A percentile compares a stretch with the other conserved stretches of the same genome.
Evolutionary conservation across 2,113 vertebrate genomes (phyloP).

Genomic region (Chinchilla lanigera): DNA sequence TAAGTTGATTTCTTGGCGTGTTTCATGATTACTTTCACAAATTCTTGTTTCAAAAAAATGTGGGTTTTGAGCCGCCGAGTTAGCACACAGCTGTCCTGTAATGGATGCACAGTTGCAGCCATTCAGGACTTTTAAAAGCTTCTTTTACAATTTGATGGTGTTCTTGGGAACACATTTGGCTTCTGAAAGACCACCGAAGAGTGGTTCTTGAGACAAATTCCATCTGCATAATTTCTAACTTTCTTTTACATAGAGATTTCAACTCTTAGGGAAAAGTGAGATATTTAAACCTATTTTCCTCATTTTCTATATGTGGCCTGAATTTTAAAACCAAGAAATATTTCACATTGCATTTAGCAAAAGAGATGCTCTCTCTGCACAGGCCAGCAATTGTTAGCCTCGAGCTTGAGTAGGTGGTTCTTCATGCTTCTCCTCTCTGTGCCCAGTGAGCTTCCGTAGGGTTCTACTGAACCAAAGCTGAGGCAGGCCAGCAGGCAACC

Average conservation of each 20-base stretch:
- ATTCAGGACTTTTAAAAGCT: background rate
- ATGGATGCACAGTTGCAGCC: background rate
- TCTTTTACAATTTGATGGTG: background rate
- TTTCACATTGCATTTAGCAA: background rate
- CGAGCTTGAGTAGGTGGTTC: background rate
- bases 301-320: background rate
- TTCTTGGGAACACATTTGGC: constrained; percentile 4
- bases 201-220: background rate
- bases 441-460: background rate
- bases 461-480: accelerated
- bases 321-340: constrained; percentile 22
- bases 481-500: too few relatives aligned
- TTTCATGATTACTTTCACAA: background rate
- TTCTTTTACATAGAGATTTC: background rate
- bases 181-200: background rate
- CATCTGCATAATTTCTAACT: background rate
- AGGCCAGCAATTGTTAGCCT: background rate
- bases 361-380: too few relatives aligned
- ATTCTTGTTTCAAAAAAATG: background rate
- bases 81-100: background rate
- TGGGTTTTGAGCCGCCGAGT: too few relatives aligned
- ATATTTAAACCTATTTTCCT: background rate
- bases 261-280: background rate
- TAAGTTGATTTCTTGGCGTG: background rate
- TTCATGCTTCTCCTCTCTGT: background rate